Evolutionary conservation across 2,113 vertebrate genomes (phyloP).

Genomic region (Bombycilla garrulus): DNA sequence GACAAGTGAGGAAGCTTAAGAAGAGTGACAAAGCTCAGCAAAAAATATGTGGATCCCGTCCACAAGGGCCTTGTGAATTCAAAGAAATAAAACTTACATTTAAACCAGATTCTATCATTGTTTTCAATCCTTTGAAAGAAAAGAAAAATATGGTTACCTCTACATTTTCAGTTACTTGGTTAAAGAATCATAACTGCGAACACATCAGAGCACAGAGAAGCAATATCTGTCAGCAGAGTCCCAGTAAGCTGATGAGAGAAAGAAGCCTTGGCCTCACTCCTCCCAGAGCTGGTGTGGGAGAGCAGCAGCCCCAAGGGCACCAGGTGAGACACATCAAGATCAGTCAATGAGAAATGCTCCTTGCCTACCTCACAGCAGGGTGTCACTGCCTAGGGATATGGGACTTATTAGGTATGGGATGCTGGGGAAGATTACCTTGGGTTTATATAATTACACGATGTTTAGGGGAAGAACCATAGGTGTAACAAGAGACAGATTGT

Average conservation of each 20-base stretch:
- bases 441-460: background rate
- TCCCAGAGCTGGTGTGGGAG: background rate
- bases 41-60: background rate
- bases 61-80: background rate
- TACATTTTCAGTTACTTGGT: background rate
- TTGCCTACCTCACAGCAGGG: background rate
- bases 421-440: background rate
- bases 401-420: background rate
- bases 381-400: background rate
- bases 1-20: background rate
- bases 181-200: background rate
- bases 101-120: background rate
- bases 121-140: background rate
- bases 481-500: background rate
- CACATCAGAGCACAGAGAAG: background rate
- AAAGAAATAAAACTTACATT: background rate
- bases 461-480: background rate
- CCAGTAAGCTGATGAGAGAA: background rate
- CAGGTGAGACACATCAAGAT: background rate
- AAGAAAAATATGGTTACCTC: background rate
- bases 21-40: background rate
- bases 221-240: background rate
- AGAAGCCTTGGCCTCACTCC: background rate
- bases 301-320: background rate
- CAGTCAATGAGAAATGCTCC: background rate